Base-by-base conservation (phyloP, 2,797 vertebrate genomes). In the Semotilus atromaculatus region DNA sequence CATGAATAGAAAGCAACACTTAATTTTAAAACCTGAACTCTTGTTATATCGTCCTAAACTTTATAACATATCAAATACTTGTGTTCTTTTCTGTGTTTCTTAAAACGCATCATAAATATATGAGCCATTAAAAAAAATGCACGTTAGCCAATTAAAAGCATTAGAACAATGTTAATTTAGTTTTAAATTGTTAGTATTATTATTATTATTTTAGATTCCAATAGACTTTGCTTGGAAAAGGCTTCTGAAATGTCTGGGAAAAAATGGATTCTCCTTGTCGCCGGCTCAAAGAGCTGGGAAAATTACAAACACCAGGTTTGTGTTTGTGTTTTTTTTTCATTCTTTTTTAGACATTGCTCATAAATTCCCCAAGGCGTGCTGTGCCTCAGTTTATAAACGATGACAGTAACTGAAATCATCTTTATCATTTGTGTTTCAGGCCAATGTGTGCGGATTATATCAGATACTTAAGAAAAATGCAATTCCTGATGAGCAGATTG, bases 251-350 rank as follows among this genome's bases (percentile, higher is more conserved):
- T 38, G 11, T 1, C 53, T 55, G 21, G 21, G 0, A 55, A n/a
- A 10, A 55, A n/a, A 10, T 55, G 19, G 86, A 40, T 87, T 60
- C 73, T 87, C 7, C 86, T 87, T 36, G 86, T 75, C 16, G 55
- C 86, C 1, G 83, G 86, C n/a, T 79, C 86, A 62, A 79, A 60
- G 73, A 23, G 2, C 45, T 87, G 86, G 86, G 13, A 36, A 3
- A n/a, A 87, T 45, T 89, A 89, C 14, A 43, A 21, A n/a, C 80
- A 85, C 23, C 53, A 64, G 29, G 11, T 48, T 72, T 9, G 67
- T 72, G n/a, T 40, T 29, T 45, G 1, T 29, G 26, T n/a, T n/a
- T n/a, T 23, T n/a, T 73, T 9, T n/a, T 70, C 23, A n/a, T n/a
- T n/a, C n/a, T n/a, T n/a, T n/a, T n/a, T n/a, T n/a, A n/a, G n/a